Percentiles rank a stretch among this genome's conserved stretches.
These are phyloP conservation scores for Orchesella flavescens DNA, from an alignment of 2,888 invertebrate species.

Conservation along the genomic window DNA sequence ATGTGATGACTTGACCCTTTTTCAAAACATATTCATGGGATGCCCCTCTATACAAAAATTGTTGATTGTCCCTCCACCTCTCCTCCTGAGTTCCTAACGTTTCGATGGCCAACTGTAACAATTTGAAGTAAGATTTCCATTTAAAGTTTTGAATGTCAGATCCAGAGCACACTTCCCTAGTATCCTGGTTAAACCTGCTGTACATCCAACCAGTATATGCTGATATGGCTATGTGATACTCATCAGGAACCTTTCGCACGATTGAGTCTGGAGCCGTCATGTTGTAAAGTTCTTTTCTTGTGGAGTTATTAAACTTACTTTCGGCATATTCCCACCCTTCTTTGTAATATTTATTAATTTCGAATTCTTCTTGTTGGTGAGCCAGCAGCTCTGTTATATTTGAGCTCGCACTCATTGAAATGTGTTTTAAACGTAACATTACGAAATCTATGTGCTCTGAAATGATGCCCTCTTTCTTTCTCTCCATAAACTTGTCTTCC, in stretches of 20 bases:
- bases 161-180: constrained; percentile 52
- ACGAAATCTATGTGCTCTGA: constrained; percentile 58
- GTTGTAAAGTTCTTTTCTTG: constrained; percentile 29
- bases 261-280: constrained; percentile 30
- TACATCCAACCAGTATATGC: constrained; percentile 44
- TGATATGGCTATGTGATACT: constrained; percentile 57
- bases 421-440: constrained; percentile 41
- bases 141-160: constrained; percentile 44
- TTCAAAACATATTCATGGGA: constrained; percentile 16
- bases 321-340: constrained; percentile 29
- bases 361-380: constrained; percentile 52
- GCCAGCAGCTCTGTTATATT: constrained; percentile 47
- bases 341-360: constrained; percentile 39
- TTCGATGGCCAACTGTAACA: constrained; percentile 48
- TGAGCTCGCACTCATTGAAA: constrained; percentile 20
- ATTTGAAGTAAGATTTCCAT: constrained; percentile 57
- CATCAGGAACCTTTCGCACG: constrained; percentile 45
- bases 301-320: constrained; percentile 13
- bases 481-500: constrained; percentile 50
- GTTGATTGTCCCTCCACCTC: constrained; percentile 24
- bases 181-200: constrained; percentile 46
- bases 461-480: constrained; percentile 14
- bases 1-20: constrained; percentile 52
- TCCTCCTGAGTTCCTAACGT: constrained; percentile 37
- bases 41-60: constrained; percentile 56